Evolutionary conservation across 1,140 invertebrate species (phyloP).

Genomic region (Babylonia areolata): DNA sequence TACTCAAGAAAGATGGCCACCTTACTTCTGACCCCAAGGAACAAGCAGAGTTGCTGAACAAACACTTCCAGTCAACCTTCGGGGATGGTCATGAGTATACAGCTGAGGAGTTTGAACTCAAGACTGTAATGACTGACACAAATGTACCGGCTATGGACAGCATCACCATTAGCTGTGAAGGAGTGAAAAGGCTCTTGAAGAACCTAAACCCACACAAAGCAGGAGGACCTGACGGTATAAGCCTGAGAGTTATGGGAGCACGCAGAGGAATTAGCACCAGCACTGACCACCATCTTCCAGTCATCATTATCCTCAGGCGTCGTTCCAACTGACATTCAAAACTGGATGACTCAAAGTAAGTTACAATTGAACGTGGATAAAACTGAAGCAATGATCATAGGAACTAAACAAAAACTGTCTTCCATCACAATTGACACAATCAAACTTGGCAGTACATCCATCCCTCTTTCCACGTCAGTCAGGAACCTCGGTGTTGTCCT

Average conservation of each 20-base stretch:
- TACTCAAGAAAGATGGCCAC: neutral
- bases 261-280: neutral
- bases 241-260: neutral
- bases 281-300: too few relatives aligned
- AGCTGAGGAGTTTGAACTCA: neutral
- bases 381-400: too few relatives aligned
- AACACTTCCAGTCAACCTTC: slow-evolving; percentile 14
- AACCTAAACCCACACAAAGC: slow-evolving; percentile 2
- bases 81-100: neutral
- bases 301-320: too few relatives aligned
- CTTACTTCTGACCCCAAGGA: neutral
- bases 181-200: neutral
- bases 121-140: neutral
- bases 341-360: too few relatives aligned
- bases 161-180: neutral
- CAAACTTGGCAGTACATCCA: too few relatives aligned
- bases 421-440: too few relatives aligned
- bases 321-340: too few relatives aligned
- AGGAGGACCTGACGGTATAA: neutral
- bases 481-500: too few relatives aligned
- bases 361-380: too few relatives aligned
- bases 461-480: too few relatives aligned
- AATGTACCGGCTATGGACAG: neutral
- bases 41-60: neutral
- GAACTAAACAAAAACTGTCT: too few relatives aligned